Conservation (phyloP, 2,888 invertebrate genomes). For the Aleiodes alternator region DNA sequence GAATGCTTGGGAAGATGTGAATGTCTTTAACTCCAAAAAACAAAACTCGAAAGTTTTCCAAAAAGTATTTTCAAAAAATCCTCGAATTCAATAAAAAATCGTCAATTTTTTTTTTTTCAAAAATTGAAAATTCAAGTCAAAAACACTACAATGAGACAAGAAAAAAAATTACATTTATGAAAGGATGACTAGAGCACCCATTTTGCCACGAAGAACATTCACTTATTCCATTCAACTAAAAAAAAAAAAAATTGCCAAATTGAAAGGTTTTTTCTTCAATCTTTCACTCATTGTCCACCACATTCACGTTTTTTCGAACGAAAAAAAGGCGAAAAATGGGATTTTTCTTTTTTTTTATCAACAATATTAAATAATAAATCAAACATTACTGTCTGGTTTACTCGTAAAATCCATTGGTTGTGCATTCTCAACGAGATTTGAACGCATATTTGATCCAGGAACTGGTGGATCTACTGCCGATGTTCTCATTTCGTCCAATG, state of each 20-base stretch:
- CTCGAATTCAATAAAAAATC: slow-evolving; percentile 14
- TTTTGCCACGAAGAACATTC: slow-evolving; percentile 26
- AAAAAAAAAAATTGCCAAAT: slow-evolving; percentile 26
- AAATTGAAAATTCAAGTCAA: neutral
- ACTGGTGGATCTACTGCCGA: slow-evolving; percentile 77
- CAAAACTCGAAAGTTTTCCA: neutral
- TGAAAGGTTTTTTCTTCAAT: neutral
- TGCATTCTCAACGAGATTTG: slow-evolving; percentile 88
- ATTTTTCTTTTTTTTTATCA: neutral
- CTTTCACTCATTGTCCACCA: slow-evolving; percentile 26
- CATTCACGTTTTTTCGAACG: neutral
- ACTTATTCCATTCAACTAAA: slow-evolving; percentile 45
- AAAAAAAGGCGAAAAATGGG: neutral
- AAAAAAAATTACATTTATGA: slow-evolving; percentile 1
- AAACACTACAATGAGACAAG: neutral
- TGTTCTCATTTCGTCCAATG: slow-evolving; percentile 87
- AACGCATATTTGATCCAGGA: slow-evolving; percentile 80
- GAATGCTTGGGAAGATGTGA: slow-evolving; percentile 32
- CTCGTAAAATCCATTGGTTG: slow-evolving; percentile 87
- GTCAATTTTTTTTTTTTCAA: neutral
- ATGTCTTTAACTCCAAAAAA: slow-evolving; percentile 8
- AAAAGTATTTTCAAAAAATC: neutral
- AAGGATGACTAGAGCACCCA: slow-evolving; percentile 37
- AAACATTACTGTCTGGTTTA: slow-evolving; percentile 84
- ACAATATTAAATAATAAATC: slow-evolving; percentile 65